Evolutionary conservation across 2,888 invertebrate genomes (phyloP).

Genomic region (Lissonota sp.): DNA sequence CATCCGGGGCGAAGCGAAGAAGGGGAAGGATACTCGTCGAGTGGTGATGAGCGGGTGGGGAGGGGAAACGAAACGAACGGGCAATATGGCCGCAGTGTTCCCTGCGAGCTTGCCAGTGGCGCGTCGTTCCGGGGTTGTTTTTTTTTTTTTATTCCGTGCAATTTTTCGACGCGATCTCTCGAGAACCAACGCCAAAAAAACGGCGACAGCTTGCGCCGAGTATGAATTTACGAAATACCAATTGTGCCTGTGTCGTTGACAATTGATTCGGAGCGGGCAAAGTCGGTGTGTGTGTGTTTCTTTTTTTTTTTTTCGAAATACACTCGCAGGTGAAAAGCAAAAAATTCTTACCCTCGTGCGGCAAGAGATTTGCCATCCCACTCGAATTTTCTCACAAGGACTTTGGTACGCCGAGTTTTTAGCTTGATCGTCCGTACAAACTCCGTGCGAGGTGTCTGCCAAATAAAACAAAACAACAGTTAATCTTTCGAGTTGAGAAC

Average conservation of each 20-base stretch:
- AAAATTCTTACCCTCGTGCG: constrained; percentile 78
- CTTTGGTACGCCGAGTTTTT: constrained; percentile 62
- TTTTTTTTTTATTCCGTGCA: too few species aligned
- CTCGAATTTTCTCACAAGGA: constrained; percentile 68
- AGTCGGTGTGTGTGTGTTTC: constrained; percentile 17
- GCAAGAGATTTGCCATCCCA: constrained; percentile 75
- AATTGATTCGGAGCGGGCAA: constrained; percentile 44
- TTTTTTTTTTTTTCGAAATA: not conserved
- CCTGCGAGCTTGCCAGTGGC: constrained; percentile 72
- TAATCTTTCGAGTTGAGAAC: constrained; percentile 60
- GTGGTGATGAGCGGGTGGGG: constrained; percentile 11
- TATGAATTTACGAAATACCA: not conserved
- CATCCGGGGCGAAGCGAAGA: constrained; percentile 22
- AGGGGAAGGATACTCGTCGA: constrained; percentile 11
- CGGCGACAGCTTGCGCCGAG: not conserved
- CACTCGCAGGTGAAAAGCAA: constrained; percentile 2
- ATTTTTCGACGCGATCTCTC: too few species aligned
- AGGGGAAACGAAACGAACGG: constrained; percentile 67
- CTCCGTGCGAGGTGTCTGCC: constrained; percentile 27
- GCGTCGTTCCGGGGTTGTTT: constrained; percentile 64
- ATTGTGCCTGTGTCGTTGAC: constrained; percentile 17
- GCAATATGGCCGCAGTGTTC: constrained; percentile 79
- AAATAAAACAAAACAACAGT: not conserved
- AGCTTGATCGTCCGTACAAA: constrained; percentile 40
- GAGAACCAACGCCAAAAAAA: too few species aligned